A percentile compares a stretch with the other conserved stretches of the same genome.
phyloP scores from a whole-genome alignment of 2,888 invertebrate species.

The Amblyteles armatorius region DNA sequence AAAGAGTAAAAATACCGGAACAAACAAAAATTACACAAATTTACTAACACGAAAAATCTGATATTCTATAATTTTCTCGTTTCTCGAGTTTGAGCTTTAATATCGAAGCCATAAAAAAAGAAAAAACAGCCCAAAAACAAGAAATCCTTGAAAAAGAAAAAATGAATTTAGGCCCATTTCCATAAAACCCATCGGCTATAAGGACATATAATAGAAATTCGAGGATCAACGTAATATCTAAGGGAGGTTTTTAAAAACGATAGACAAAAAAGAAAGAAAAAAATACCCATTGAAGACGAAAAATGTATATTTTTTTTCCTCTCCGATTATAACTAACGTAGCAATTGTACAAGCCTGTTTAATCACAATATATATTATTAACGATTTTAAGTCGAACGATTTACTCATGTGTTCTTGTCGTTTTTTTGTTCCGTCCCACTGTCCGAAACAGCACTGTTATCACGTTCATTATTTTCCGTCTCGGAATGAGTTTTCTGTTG shows the following conservation, averaged over 20 bases:
- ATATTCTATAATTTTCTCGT: background rate
- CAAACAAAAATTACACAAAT: background rate
- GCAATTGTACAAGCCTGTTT: slow-evolving; percentile 43
- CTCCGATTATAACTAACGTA: slow-evolving; percentile 46
- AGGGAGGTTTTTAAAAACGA: background rate
- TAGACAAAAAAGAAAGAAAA: background rate
- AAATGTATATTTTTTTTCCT: slow-evolving; percentile 29
- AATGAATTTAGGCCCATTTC: background rate
- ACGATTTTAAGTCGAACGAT: slow-evolving; percentile 20
- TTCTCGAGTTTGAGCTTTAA: slow-evolving; percentile 3
- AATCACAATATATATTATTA: slow-evolving; percentile 44
- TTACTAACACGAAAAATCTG: background rate
- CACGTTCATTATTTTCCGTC: slow-evolving; percentile 26
- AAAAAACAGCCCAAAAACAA: background rate
- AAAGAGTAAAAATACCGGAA: background rate
- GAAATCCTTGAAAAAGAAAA: background rate
- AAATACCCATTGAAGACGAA: slow-evolving; percentile 23
- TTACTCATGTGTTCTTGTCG: slow-evolving; percentile 22
- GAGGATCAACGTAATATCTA: background rate
- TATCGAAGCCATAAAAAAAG: background rate
- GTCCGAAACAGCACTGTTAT: slow-evolving; percentile 15
- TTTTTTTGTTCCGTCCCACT: slow-evolving; percentile 24
- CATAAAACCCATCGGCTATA: background rate
- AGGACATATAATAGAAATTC: background rate
- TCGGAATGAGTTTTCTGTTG: slow-evolving; percentile 49